Conservation (phyloP, 2,113 vertebrate species). For the Piaya cayana region DNA sequence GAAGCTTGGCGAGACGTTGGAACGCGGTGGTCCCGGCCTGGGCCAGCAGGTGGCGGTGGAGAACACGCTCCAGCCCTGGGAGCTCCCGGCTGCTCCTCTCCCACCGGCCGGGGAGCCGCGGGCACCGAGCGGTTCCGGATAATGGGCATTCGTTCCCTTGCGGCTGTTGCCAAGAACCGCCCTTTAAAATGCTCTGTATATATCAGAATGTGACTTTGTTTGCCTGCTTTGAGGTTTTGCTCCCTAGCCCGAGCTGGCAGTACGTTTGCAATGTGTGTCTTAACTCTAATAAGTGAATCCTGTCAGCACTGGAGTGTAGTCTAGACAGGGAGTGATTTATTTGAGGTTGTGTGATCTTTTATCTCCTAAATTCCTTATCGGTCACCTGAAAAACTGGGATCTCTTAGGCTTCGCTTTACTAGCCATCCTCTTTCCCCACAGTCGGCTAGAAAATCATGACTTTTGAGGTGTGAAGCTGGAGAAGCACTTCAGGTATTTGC, state of each 20-base stretch:
- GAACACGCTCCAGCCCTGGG: not conserved
- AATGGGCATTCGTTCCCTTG: accelerated
- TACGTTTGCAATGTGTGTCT: accelerated
- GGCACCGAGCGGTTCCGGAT: accelerated
- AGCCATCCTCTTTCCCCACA: not conserved
- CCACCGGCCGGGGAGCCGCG: too few relatives aligned
- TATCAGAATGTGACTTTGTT: accelerated
- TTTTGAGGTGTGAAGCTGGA: not conserved
- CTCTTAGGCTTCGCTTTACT: not conserved
- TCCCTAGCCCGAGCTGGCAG: accelerated
- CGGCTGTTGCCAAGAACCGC: too few relatives aligned
- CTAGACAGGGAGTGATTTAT: accelerated
- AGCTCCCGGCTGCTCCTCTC: too few relatives aligned
- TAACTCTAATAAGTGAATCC: accelerated
- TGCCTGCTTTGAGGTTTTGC: too few relatives aligned
- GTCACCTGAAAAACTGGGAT: not conserved
- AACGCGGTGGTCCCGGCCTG: not conserved
- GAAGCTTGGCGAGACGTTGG: too few relatives aligned
- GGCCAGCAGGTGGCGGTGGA: constrained; percentile 51
- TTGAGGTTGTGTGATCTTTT: not conserved
- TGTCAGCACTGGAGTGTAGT: too few relatives aligned
- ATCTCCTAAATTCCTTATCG: not conserved
- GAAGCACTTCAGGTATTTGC: not conserved
- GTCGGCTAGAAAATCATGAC: not conserved
- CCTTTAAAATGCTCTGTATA: accelerated